phyloP scores from a whole-genome alignment of 2,113 vertebrate genomes.

The Chamaea fasciata region DNA sequence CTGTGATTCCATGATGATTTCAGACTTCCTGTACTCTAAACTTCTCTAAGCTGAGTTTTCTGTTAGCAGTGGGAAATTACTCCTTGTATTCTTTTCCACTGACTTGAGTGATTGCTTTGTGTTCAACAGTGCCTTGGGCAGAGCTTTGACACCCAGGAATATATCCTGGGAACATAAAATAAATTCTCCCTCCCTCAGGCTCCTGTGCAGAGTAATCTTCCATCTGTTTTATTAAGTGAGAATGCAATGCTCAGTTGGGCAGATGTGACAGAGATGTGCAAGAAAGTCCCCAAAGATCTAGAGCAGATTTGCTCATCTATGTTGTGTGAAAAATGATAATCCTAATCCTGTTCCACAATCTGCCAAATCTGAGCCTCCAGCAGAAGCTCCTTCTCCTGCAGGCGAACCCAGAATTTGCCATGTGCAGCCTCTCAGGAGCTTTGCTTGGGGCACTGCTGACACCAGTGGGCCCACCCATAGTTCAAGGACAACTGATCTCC shows the following conservation, averaged over 20 bases:
- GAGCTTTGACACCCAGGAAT: neutral
- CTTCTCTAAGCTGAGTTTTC: slow-evolving; percentile 1
- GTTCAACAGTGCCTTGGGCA: neutral
- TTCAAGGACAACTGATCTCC: neutral
- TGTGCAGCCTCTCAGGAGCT: neutral
- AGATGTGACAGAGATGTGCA: neutral
- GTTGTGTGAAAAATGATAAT: neutral
- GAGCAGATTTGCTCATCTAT: neutral
- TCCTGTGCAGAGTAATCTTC: neutral
- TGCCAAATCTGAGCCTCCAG: neutral
- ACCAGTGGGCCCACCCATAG: neutral
- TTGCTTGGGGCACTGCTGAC: neutral
- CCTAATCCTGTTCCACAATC: neutral
- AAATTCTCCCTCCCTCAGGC: neutral
- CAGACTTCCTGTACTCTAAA: neutral
- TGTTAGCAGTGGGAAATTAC: neutral
- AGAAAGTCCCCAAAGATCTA: neutral
- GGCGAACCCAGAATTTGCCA: neutral
- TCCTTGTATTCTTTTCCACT: neutral
- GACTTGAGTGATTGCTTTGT: neutral
- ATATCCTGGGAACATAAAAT: neutral
- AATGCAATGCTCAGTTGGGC: neutral
- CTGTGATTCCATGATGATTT: neutral
- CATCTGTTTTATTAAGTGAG: neutral
- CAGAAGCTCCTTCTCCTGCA: neutral